These are phyloP conservation scores for Zingel zingel DNA, from an alignment of 2,113 vertebrate genomes.

Conservation along the genomic window DNA sequence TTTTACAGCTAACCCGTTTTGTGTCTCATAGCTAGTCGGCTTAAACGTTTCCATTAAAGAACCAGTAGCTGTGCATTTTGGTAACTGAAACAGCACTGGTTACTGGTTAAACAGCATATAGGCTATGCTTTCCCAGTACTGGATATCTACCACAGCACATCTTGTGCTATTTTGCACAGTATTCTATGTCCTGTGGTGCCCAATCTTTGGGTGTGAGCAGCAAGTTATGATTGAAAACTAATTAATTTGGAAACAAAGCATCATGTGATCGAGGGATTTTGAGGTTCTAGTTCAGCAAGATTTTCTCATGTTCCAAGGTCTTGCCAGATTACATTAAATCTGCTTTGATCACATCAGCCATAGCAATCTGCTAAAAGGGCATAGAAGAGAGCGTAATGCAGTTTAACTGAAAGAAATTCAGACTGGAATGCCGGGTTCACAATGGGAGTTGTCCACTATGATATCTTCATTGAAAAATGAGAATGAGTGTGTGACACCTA, in stretches of 20 bases:
- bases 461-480: neutral
- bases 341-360: conserved; percentile 18
- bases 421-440: neutral
- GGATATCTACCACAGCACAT: neutral
- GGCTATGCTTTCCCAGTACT: neutral
- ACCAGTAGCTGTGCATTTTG: neutral
- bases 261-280: neutral
- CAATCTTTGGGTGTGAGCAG: neutral
- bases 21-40: neutral
- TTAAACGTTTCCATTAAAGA: neutral
- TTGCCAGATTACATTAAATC: neutral
- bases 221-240: conserved; percentile 1
- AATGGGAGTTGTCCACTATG: neutral
- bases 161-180: too few relatives aligned
- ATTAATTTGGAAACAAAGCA: conserved; percentile 7
- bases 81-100: neutral
- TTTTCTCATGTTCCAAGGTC: neutral
- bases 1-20: neutral
- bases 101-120: neutral
- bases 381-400: neutral
- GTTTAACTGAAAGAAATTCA: neutral
- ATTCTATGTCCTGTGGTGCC: neutral
- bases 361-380: neutral
- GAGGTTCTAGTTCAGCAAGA: neutral
- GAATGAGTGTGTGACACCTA: neutral